These are phyloP conservation scores for Drosophila incognita DNA, from an alignment of 2,888 invertebrate species.

Conservation along the genomic window DNA sequence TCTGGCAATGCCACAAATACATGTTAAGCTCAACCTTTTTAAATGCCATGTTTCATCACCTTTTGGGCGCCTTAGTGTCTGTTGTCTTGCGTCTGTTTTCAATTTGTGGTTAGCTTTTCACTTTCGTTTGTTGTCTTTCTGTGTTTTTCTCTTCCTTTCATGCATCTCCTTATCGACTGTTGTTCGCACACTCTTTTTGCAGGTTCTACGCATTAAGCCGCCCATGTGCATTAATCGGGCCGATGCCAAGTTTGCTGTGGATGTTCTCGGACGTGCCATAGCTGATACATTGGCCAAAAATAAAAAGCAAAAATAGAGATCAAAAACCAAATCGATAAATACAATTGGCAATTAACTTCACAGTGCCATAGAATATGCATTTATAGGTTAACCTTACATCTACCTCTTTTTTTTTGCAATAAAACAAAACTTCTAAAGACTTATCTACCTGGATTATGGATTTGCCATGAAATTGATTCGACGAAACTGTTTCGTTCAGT, in stretches of 20 bases:
- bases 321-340: not conserved
- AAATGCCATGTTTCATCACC: not conserved
- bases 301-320: conserved; percentile 31
- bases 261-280: conserved; percentile 88
- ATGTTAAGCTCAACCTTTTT: not conserved
- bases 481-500: not conserved
- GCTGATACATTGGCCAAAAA: conserved; percentile 62
- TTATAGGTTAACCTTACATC: conserved; percentile 32
- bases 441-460: not conserved
- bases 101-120: not conserved
- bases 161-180: conserved; percentile 23
- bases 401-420: conserved; percentile 21
- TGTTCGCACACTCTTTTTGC: conserved; percentile 57
- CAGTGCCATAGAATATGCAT: conserved; percentile 28
- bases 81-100: not conserved
- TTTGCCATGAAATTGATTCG: not conserved
- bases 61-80: not conserved
- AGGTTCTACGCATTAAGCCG: conserved; percentile 97
- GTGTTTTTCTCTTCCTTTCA: conserved; percentile 14
- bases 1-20: not conserved
- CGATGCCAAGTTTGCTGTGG: conserved; percentile 92
- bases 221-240: conserved; percentile 97
- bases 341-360: conserved; percentile 10
- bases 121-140: not conserved
- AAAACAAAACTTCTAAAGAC: conserved; percentile 25